These are phyloP conservation scores for Nomada lathburiana DNA, from an alignment of 2,888 invertebrate species.

Conservation along the genomic window DNA sequence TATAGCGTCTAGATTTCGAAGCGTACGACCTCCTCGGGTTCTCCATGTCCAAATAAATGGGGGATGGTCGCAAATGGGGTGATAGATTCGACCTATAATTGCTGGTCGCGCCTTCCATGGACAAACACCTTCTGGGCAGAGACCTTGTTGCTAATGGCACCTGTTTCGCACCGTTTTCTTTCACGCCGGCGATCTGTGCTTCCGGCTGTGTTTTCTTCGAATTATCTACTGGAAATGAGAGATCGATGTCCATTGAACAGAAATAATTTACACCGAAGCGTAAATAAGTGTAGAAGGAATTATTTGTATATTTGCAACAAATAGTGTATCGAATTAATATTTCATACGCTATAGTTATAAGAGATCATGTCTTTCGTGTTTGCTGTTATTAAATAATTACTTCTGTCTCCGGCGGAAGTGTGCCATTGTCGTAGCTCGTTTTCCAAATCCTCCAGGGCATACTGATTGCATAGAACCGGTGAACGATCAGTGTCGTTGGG, in stretches of 20 bases:
- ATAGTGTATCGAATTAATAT: background rate
- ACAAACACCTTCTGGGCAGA: constrained; percentile 75
- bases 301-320: background rate
- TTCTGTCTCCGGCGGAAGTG: constrained; percentile 30
- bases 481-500: constrained; percentile 84
- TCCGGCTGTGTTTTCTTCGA: constrained; percentile 34
- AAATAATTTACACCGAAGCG: background rate
- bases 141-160: constrained; percentile 59
- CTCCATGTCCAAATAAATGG: constrained; percentile 71
- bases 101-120: constrained; percentile 73
- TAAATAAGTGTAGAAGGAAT: background rate
- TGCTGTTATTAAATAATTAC: constrained; percentile 21
- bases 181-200: constrained; percentile 6
- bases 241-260: background rate
- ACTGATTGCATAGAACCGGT: constrained; percentile 90
- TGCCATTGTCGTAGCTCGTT: constrained; percentile 66
- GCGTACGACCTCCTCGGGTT: constrained; percentile 63
- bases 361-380: background rate
- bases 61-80: constrained; percentile 58
- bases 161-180: constrained; percentile 56
- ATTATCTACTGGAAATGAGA: constrained; percentile 17
- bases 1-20: constrained; percentile 59
- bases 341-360: too few species aligned
- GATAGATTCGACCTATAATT: constrained; percentile 57
- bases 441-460: constrained; percentile 85